Evolutionary conservation across 2,888 invertebrate genomes (phyloP).

Genomic region (Thera obeliscata): DNA sequence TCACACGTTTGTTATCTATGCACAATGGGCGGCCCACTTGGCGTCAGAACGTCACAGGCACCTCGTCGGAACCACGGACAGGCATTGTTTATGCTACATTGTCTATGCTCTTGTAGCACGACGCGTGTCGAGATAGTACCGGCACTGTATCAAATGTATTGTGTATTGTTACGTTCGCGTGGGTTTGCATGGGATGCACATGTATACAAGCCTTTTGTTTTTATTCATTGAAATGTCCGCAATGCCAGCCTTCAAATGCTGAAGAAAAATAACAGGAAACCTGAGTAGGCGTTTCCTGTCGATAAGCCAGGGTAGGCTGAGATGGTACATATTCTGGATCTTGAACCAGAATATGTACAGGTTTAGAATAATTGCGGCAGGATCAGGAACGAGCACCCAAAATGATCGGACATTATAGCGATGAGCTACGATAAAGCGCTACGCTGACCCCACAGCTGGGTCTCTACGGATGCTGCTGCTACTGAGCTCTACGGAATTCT

Average conservation of each 20-base stretch:
- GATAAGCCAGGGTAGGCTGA: no score
- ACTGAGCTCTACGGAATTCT: background rate
- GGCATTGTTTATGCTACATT: conserved; percentile 48
- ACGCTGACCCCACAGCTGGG: background rate
- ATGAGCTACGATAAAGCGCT: background rate
- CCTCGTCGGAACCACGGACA: conserved; percentile 49
- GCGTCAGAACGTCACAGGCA: conserved; percentile 38
- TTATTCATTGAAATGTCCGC: background rate
- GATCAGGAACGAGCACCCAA: no score
- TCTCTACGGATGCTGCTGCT: conserved; percentile 10
- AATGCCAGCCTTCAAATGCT: background rate
- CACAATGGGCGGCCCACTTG: conserved; percentile 42
- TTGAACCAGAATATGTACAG: no score
- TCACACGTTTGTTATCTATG: conserved; percentile 51
- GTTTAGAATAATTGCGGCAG: no score
- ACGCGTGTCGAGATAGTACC: conserved; percentile 31
- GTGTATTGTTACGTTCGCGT: conserved; percentile 24
- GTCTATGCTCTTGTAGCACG: conserved; percentile 38
- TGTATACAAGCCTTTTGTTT: conserved; percentile 21
- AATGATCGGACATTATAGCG: no score
- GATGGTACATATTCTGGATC: no score
- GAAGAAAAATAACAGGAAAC: background rate
- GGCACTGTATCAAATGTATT: conserved; percentile 27
- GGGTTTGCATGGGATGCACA: conserved; percentile 27
- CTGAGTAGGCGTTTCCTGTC: background rate